Evolutionary conservation across 2,113 vertebrate species (phyloP), one percentile per base, ranked within the genome.

Genomic region (Barbus barbus): DNA sequence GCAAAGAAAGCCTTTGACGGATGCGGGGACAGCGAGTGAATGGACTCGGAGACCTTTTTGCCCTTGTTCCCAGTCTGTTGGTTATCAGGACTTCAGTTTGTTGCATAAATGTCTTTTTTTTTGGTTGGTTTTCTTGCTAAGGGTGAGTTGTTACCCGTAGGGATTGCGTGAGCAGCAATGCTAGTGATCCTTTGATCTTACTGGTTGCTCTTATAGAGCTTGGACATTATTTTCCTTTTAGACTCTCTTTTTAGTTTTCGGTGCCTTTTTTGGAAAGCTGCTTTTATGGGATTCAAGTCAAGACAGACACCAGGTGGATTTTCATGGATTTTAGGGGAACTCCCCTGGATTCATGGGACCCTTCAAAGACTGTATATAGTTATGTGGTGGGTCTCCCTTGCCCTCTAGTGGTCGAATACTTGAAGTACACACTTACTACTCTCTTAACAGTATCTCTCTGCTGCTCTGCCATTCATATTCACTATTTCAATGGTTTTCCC

Each of bases 181-280:
- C 83, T 83, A 69, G 74, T 78, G 84, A 85, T 56, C 86, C 77
- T 76, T 76, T 85, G 83, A 53, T 94, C 85, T 92, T 92, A 94
- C 91, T 79, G 90, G 91, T 92, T 95, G 96, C 96, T 97, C 96
- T 96, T 95, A 96, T 94, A 97, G 97, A 97, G 95, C 96, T 91
- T 93, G 93, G 94, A 96, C 91, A 51, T 74, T 83, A 73, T 83
- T 92, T 94, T 91, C 95, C 93, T 94, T 94, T 93, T 92, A 90
- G 93, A 90, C 91, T 93, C 89, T 90, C 56, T 85, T 95, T 96
- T 96, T 96, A 95, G 96, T 97, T 98, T 96, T 96, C 96, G 97
- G 98, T 99, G 97, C 98, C 98, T 97, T 97, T 95, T 94, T 93
- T 93, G 74, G 41, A 87, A 96, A 95, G 96, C 97, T 97, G 96